Conservation (phyloP, 2,888 invertebrate species). For the Chironomus riparius region DNA sequence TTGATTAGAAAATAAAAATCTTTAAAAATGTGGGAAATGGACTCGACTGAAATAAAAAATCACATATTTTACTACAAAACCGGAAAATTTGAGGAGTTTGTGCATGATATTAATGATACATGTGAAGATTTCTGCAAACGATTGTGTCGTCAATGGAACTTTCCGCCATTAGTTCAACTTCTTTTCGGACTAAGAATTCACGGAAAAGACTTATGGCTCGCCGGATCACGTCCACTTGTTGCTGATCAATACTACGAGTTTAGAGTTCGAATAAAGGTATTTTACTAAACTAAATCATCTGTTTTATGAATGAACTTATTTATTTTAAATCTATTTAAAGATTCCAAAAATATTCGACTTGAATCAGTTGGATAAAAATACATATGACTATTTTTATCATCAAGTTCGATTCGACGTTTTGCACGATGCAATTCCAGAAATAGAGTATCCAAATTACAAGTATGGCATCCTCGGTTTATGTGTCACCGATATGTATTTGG, state of each 20-base stretch:
- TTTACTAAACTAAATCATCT: background rate
- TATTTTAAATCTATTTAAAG: background rate
- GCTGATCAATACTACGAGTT: constrained; percentile 56
- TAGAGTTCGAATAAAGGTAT: constrained; percentile 68
- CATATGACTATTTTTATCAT: constrained; percentile 78
- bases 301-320: background rate
- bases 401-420: constrained; percentile 77
- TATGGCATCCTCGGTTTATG: constrained; percentile 73
- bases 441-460: constrained; percentile 67
- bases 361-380: constrained; percentile 52
- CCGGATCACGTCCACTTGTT: constrained; percentile 51
- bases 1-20: too few relatives aligned
- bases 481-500: constrained; percentile 79
- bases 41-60: background rate
- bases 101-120: constrained; percentile 37
- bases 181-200: constrained; percentile 65
- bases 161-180: constrained; percentile 67
- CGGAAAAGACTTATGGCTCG: constrained; percentile 58
- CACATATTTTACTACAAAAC: constrained; percentile 35
- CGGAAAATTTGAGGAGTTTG: constrained; percentile 33
- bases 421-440: constrained; percentile 67
- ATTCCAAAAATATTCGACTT: constrained; percentile 36
- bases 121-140: constrained; percentile 61
- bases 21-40: constrained; percentile 6
- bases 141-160: constrained; percentile 60